A percentile compares a stretch with the other conserved stretches of the same genome.
Evolutionary conservation across 1,140 invertebrate genomes (phyloP).

Genomic region (Cyclina sinensis): DNA sequence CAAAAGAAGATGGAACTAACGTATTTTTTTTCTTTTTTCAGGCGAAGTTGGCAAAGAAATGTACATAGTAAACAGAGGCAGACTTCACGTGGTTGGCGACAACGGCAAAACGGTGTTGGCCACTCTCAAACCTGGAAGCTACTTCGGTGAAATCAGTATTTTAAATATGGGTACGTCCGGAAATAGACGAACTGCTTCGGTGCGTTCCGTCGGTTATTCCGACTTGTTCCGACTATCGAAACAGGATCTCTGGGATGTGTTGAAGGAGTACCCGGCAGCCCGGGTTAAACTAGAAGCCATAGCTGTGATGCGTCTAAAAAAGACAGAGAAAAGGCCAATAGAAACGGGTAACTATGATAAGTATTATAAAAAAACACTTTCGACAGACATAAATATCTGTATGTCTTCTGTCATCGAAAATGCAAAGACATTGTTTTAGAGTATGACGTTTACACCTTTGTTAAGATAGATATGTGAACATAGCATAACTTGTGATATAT

Average conservation of each 20-base stretch:
- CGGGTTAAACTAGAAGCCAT: slow-evolving; percentile 98
- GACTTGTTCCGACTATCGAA: slow-evolving; percentile 99
- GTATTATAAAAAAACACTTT: too few species aligned
- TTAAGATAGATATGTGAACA: too few species aligned
- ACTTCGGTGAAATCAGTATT: slow-evolving; percentile 99
- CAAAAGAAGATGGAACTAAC: too few species aligned
- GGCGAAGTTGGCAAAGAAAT: slow-evolving; percentile 99
- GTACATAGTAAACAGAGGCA: slow-evolving; percentile 99
- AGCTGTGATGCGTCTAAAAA: slow-evolving; percentile 95
- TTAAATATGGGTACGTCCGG: slow-evolving; percentile 99
- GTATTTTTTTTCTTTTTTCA: slow-evolving; percentile 88
- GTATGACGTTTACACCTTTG: too few species aligned
- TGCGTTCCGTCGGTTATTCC: slow-evolving; percentile 98
- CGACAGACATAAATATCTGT: too few species aligned
- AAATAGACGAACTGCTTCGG: slow-evolving; percentile 92
- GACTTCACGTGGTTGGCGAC: slow-evolving; percentile 98
- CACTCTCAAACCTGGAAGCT: slow-evolving; percentile 95
- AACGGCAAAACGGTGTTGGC: slow-evolving; percentile 97
- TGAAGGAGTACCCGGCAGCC: slow-evolving; percentile 99
- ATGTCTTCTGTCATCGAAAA: too few species aligned
- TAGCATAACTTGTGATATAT: too few species aligned
- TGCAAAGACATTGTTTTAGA: too few species aligned
- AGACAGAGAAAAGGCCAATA: slow-evolving; percentile 85
- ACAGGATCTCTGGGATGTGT: slow-evolving; percentile 99
- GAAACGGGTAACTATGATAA: slow-evolving; percentile 82